Conservation (phyloP, 2,888 invertebrate genomes). For the Chrysolina oricalcia region DNA sequence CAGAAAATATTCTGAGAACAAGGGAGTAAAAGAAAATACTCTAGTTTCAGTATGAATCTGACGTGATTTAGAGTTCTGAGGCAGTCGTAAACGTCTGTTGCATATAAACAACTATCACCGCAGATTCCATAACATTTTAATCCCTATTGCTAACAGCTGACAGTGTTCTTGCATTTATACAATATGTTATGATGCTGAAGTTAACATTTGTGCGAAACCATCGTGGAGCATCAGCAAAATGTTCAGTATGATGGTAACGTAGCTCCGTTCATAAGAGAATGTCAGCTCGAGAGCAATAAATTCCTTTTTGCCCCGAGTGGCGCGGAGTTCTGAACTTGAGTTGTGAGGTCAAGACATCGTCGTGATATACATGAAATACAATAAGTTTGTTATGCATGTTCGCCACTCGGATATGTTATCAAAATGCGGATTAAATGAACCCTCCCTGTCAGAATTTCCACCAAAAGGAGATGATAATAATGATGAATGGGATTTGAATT, state of each 20-base stretch:
- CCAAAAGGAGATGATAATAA: not conserved
- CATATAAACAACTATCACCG: not conserved
- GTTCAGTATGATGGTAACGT: conserved; percentile 22
- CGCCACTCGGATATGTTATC: not conserved
- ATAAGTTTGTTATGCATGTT: conserved; percentile 14
- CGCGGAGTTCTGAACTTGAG: conserved; percentile 38
- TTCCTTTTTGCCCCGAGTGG: conserved; percentile 32
- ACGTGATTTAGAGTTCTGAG: too few relatives aligned
- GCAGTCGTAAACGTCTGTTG: too few relatives aligned
- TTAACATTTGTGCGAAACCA: not conserved
- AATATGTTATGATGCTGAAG: conserved; percentile 7
- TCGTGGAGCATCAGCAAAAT: conserved; percentile 1
- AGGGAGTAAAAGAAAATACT: too few relatives aligned
- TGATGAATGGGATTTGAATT: too few relatives aligned
- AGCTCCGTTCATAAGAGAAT: conserved; percentile 18
- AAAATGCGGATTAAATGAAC: conserved; percentile 1
- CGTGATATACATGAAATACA: conserved; percentile 30
- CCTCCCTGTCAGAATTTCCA: not conserved
- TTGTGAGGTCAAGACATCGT: conserved; percentile 31
- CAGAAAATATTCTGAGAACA: too few relatives aligned
- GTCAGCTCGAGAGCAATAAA: conserved; percentile 34
- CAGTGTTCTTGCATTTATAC: conserved; percentile 18
- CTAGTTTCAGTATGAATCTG: too few relatives aligned
- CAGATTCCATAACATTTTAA: not conserved
- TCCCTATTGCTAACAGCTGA: not conserved